Evolutionary conservation across 2,888 invertebrate species (phyloP).

Genomic region (Lochmaea capreae): DNA sequence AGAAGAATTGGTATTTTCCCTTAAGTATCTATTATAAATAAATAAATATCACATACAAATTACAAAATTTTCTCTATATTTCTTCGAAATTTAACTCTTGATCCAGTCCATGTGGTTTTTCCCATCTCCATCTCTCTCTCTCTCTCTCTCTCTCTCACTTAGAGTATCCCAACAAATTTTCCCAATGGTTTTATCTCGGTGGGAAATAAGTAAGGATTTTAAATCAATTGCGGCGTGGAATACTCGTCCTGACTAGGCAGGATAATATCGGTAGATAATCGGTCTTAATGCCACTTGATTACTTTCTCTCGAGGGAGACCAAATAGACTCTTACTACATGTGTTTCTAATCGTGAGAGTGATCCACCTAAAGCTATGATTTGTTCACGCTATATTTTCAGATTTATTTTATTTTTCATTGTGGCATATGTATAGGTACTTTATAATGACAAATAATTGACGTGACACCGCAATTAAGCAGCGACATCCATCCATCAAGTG

Average conservation of each 20-base stretch:
- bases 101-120: not conserved
- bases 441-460: too few relatives aligned
- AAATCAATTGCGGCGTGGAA: slow-evolving; percentile 26
- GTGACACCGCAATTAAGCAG: not conserved
- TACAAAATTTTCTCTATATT: too few relatives aligned
- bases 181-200: slow-evolving; percentile 18
- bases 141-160: too few relatives aligned
- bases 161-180: not conserved
- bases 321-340: slow-evolving; percentile 36
- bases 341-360: slow-evolving; percentile 30
- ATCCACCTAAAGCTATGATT: slow-evolving; percentile 31
- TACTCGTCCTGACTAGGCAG: slow-evolving; percentile 24
- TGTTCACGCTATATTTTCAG: slow-evolving; percentile 22
- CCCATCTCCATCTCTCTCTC: not conserved
- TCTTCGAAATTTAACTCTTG: too few relatives aligned
- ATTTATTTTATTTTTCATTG: not conserved
- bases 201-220: slow-evolving; percentile 28
- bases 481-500: not conserved
- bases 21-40: too few relatives aligned
- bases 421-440: too few relatives aligned
- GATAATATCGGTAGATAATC: slow-evolving; percentile 44
- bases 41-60: too few relatives aligned
- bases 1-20: too few relatives aligned
- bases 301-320: slow-evolving; percentile 39
- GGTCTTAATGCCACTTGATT: slow-evolving; percentile 45